Percentiles rank a stretch among this genome's conserved stretches.
Evolutionary conservation across 1,140 invertebrate species (phyloP).

Genomic region (Drosophila pachea): DNA sequence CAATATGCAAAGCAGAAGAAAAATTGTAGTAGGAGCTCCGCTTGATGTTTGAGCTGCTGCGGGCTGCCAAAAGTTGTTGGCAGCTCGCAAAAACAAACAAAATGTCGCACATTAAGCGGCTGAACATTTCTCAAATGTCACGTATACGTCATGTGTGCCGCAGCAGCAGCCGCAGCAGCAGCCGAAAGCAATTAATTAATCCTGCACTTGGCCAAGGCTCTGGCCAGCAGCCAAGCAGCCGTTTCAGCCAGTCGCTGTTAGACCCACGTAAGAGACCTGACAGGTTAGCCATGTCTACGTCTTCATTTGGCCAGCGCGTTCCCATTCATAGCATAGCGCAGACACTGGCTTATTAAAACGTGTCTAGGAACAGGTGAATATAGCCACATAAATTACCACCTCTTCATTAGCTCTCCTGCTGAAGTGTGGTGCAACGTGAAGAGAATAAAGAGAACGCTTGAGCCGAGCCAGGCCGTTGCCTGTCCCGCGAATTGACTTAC

Average conservation of each 20-base stretch:
- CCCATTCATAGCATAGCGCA: conserved; percentile 65
- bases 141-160: conserved; percentile 70
- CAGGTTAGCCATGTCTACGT: conserved; percentile 42
- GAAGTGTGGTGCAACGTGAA: conserved; percentile 40
- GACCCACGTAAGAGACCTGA: conserved; percentile 33
- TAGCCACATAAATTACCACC: conserved; percentile 76
- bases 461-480: conserved; percentile 7
- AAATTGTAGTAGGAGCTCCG: conserved; percentile 5
- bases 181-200: conserved; percentile 68
- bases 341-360: conserved; percentile 66
- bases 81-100: conserved; percentile 63
- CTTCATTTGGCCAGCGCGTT: conserved; percentile 56
- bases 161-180: conserved; percentile 7
- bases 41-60: conserved; percentile 37
- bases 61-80: conserved; percentile 56
- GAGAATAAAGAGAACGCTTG: neutral
- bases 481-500: conserved; percentile 39
- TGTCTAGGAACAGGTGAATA: conserved; percentile 74
- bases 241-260: conserved; percentile 24
- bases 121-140: conserved; percentile 75
- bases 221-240: conserved; percentile 38
- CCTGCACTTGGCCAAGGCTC: conserved; percentile 57
- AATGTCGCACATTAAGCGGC: conserved; percentile 75
- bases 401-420: conserved; percentile 63
- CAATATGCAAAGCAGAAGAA: conserved; percentile 56